phyloP scores from a whole-genome alignment of 2,113 vertebrate genomes.

The Hippoglossus stenolepis region DNA sequence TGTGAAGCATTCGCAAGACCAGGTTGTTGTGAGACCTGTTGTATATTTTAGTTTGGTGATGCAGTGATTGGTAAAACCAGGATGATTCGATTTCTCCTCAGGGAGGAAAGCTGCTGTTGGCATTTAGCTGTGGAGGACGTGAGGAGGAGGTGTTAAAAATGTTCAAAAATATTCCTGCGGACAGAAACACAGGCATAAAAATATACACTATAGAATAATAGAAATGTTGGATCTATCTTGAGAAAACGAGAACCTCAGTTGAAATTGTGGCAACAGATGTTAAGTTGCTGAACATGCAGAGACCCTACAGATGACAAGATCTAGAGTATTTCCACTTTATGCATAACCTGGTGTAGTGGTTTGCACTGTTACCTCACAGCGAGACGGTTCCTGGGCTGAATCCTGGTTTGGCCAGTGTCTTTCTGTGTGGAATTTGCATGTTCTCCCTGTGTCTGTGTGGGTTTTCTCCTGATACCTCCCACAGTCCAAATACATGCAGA shows the following conservation, averaged over 20 bases:
- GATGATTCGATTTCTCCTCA: not conserved
- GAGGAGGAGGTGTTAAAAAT: constrained; percentile 13
- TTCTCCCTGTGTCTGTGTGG: no score
- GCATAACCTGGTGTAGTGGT: not conserved
- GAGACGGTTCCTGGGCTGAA: no score
- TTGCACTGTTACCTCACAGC: no score
- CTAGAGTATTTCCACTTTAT: not conserved
- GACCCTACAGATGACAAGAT: not conserved
- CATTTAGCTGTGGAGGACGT: no score
- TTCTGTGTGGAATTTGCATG: no score
- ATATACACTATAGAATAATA: not conserved
- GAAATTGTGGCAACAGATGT: not conserved
- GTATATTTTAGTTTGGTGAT: constrained; percentile 1
- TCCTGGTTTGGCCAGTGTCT: no score
- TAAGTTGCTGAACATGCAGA: no score
- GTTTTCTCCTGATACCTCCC: no score
- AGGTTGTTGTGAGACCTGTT: constrained; percentile 8
- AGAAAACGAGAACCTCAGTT: not conserved
- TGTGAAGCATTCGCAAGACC: not conserved
- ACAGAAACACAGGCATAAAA: constrained; percentile 2
- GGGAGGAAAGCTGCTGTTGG: not conserved
- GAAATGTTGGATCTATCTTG: not conserved
- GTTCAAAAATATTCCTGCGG: constrained; percentile 2
- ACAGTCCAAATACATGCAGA: no score
- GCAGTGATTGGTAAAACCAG: not conserved